Evolutionary conservation across 1,140 invertebrate species (phyloP), one percentile per base, ranked within the genome.

Genomic region (Heliconius himera): DNA sequence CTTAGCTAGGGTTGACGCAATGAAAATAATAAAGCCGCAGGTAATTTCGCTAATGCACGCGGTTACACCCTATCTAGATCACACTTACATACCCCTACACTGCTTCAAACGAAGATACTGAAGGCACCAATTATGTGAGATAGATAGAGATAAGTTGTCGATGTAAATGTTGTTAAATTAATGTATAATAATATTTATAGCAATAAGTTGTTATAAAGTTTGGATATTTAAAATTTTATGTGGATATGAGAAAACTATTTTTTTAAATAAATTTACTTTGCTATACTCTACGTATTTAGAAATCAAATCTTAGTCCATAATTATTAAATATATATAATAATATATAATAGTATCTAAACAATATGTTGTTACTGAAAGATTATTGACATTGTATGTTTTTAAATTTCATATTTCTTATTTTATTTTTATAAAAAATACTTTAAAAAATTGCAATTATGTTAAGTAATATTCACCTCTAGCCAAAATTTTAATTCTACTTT

Each of bases 21-120:
- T 93, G 92, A 92, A 92, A 93, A 94, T 92, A 92, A 93, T 91
- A 92, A 89, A 91, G 88, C 86, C 84, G 84, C 84, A 87, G 88
- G 91, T 91, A 92, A 92, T 94, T 93, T 94, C 85, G 88, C 91
- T 92, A 93, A 94, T 94, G 92, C 89, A 93, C 83, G 92, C 84
- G 92, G 92, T 94, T 92, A 88, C 87, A 86, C 87, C 84, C 90
- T 93, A 90, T 94, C 91, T 91, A 86, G 89, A 91, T 92, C 85
- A 87, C 88, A 89, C 89, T 89, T 91, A 88, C 84, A 87, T 85
- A 83, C 81, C 76, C 81, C 79, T 83, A 60, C 85, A 74, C 73
- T 80, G 82, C 80, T 85, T 85, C 54, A 60, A 60, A 60, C 60
- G 60, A 66, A 66, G 60, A 66, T 29, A 29, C 26, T 66, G 83